Conservation (phyloP, 2,797 vertebrate species). For the Etheostoma perlongum region DNA sequence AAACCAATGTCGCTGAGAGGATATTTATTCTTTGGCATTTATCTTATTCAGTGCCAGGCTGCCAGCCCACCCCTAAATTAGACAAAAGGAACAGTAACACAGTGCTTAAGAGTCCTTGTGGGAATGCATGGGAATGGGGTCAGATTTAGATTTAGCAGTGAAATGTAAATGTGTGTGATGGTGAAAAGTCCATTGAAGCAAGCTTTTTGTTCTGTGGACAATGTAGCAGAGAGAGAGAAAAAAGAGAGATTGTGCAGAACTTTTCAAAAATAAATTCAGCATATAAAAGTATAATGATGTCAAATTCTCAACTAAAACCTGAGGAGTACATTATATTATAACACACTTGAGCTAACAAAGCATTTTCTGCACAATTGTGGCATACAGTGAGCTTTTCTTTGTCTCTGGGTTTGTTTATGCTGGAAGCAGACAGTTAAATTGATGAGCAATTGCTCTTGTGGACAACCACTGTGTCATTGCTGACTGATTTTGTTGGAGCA, state of each 20-base stretch:
- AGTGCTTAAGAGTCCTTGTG: constrained; percentile 52
- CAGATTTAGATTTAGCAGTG: constrained; percentile 52
- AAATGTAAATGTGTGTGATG: constrained; percentile 49
- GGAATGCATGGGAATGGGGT: constrained; percentile 69
- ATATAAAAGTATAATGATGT: neutral
- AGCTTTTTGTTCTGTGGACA: neutral
- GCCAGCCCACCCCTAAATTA: constrained; percentile 40
- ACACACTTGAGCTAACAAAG: neutral
- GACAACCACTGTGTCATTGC: neutral
- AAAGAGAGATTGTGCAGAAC: neutral
- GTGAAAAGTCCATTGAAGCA: constrained; percentile 33
- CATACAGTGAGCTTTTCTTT: constrained; percentile 1
- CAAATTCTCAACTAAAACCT: neutral
- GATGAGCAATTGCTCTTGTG: neutral
- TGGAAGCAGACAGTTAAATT: constrained; percentile 1
- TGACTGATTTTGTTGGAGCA: neutral
- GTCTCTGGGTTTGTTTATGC: neutral
- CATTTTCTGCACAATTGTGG: neutral
- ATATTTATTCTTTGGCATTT: constrained; percentile 59
- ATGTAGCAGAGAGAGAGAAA: constrained; percentile 10
- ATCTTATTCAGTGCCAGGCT: constrained; percentile 44
- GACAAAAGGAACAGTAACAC: constrained; percentile 56
- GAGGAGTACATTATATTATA: neutral
- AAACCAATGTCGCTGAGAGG: constrained; percentile 30
- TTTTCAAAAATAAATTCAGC: neutral